Percentiles rank a stretch among this genome's conserved stretches.
phyloP scores from a whole-genome alignment of 2,888 invertebrate species.

The Coleophora deauratella region DNA sequence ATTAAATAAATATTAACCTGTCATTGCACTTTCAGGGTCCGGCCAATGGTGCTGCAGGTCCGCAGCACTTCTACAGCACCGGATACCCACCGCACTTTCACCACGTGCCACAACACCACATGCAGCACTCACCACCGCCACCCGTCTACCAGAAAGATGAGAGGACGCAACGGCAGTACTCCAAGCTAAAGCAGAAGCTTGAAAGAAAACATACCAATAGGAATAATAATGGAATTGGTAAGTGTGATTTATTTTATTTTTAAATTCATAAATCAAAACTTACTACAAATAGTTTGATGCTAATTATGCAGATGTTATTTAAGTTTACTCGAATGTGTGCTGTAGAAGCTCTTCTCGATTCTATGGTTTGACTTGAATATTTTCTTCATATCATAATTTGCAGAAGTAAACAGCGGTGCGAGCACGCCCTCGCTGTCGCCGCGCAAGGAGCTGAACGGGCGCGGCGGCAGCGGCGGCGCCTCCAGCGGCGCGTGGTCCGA shows the following conservation, averaged over 20 bases:
- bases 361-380: no score
- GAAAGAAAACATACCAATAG: constrained; percentile 77
- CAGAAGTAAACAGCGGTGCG: constrained; percentile 61
- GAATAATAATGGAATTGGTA: constrained; percentile 73
- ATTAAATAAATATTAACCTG: no score
- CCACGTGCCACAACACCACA: constrained; percentile 73
- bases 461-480: constrained; percentile 66
- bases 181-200: constrained; percentile 83
- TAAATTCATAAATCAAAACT: neutral
- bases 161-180: constrained; percentile 83
- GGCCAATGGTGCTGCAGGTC: constrained; percentile 79
- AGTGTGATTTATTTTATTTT: constrained; percentile 20
- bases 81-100: constrained; percentile 75
- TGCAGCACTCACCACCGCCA: constrained; percentile 80
- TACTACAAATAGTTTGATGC: no score
- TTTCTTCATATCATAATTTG: constrained; percentile 1
- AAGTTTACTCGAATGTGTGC: no score
- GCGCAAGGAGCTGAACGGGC: constrained; percentile 77
- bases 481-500: constrained; percentile 84
- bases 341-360: no score
- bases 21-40: constrained; percentile 71
- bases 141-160: constrained; percentile 82
- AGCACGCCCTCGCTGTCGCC: constrained; percentile 80
- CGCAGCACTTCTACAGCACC: constrained; percentile 79
- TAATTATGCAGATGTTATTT: no score